phyloP scores from a whole-genome alignment of 2,888 invertebrate species.

The Caenorhabditis panamensis region DNA sequence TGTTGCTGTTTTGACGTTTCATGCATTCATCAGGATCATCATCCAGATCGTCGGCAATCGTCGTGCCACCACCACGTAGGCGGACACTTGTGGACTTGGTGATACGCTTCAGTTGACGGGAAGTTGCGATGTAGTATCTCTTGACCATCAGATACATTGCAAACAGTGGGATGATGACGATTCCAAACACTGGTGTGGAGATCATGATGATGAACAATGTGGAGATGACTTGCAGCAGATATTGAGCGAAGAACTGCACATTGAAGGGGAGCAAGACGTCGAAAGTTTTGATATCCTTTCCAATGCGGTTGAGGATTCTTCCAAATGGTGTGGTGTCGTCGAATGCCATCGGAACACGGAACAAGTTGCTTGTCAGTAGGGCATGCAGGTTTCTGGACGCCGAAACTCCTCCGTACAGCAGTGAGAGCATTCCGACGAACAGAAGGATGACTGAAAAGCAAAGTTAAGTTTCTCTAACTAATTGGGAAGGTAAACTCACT shows the following conservation, averaged over 20 bases:
- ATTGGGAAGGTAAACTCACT: constrained; percentile 60
- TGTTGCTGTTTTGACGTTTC: too few species aligned
- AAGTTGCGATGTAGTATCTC: constrained; percentile 94
- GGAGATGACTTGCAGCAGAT: constrained; percentile 78
- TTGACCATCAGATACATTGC: constrained; percentile 78
- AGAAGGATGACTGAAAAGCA: constrained; percentile 72
- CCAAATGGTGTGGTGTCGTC: constrained; percentile 81
- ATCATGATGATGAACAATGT: constrained; percentile 80
- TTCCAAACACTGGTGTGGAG: constrained; percentile 79
- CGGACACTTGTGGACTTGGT: constrained; percentile 81
- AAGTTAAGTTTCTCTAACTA: too few species aligned
- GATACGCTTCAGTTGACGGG: constrained; percentile 86
- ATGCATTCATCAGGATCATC: too few species aligned
- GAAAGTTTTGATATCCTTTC: constrained; percentile 81
- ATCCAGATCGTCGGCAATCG: constrained; percentile 79
- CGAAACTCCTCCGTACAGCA: constrained; percentile 79
- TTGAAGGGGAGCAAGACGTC: constrained; percentile 79
- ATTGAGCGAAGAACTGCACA: constrained; percentile 79
- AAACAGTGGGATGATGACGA: constrained; percentile 77
- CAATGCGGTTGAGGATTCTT: constrained; percentile 78
- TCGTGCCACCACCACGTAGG: constrained; percentile 79
- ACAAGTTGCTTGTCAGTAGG: constrained; percentile 77
- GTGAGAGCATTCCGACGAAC: constrained; percentile 79
- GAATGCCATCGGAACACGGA: constrained; percentile 80
- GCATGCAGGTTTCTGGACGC: constrained; percentile 78